Base-by-base conservation (phyloP, 2,888 invertebrate species). In the Plebejus argus region DNA sequence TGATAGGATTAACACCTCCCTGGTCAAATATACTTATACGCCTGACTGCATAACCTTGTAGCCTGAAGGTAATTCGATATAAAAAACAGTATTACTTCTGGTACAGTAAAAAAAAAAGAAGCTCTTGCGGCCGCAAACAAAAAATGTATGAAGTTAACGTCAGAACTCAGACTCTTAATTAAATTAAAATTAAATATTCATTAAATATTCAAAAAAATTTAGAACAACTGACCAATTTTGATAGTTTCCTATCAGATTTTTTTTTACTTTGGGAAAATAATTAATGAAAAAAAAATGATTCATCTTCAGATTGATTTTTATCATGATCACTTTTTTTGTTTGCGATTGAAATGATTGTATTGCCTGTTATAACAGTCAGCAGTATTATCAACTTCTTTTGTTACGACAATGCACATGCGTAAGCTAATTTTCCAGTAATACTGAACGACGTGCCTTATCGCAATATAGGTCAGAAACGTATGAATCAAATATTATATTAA, bases 1-100 rank as follows among this genome's bases (percentile, higher is more conserved):
- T 66, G 66, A 33, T 28, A 66, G 66, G 66, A 66, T 66, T 66
- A 66, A 18, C 66, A 66, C 66, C 66, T 66, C 23, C 66, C 28
- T 33, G 28, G 66, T 33, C 66, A 66, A 66, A 66, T 28, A 66
- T 66, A 18, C 7, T 66, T 66, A 66, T 33, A 66, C 66, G 33
- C 66, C 66, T 66, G 28, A 66, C 33, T 33, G 15, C 33, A 33
- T 33, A 66, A 1, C 12, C 23, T 61, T 61, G 28, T 0, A 2
- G 28, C 23, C 23, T 61, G 28, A 0, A 2, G 28, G 28, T 66
- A 66, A 66, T 28, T 66, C 66, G 28, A 66, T 66, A 33, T 61
- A 66, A 28, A 66, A 33, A 66, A 15, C 49, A 49, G 10, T 49
- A 49, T 49, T 49, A 49, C 15, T 49, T 15, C 49, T 4, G 10